Base-by-base conservation (phyloP, 2,888 invertebrate species). In the Acanthococcus lagerstroemiae region DNA sequence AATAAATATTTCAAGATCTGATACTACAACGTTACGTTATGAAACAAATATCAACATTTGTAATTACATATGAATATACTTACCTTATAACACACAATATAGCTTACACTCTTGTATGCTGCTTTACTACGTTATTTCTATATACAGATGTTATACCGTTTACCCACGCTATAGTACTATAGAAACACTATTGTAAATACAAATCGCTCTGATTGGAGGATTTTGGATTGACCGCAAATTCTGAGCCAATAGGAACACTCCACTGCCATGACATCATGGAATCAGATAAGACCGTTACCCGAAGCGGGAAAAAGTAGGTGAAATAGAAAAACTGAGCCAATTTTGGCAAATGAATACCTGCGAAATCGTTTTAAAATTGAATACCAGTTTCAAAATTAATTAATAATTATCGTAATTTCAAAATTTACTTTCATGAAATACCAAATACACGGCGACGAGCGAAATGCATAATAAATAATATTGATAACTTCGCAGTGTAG, bases 161-260 rank as follows among this genome's bases (percentile, higher is more conserved):
- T 63, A 63, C 63, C 63, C 63, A 63, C 54, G 63, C 54, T 63
- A 63, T 21, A 52, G 30, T 54, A 21, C 63, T 54, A 48, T 63
- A 63, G 52, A 63, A 63, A 63, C 63, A 63, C 52, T 54, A 63
- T 63, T 63, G 57, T 56, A 57, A 26, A 50, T 48, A 75, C 74
- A 74, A 74, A 72, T 68, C 70, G 68, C 72, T 73, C 71, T 75
- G 72, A 82, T 82, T 82, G 82, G 82, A 73, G 74, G 74, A 75
- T 76, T 82, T 81, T 77, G 77, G 81, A 81, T 77, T 78, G 79
- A 77, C 79, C 82, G 81, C 81, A 79, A 78, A 79, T 78, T 78
- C 74, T 76, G 73, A 72, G 74, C 82, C 81, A 82, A 82, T 82
- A 75, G 74, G 71, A 71, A 70, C n/a, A 24, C 24, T 2, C 37